Conservation (phyloP, 1,140 invertebrate species). For the Rhynchophorus ferrugineus region DNA sequence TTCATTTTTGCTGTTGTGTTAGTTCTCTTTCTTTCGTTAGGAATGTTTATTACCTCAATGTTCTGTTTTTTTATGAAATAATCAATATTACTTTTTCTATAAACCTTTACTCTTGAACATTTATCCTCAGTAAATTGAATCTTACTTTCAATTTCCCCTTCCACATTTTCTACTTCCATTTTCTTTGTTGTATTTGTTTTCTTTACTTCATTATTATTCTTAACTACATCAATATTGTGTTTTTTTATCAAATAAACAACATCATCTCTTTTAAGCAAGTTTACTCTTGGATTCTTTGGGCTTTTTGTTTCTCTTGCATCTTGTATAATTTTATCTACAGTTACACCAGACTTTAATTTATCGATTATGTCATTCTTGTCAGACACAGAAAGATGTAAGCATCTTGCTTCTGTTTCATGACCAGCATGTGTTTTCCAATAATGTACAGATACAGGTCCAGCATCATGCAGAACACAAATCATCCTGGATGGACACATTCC, state of each 20-base stretch:
- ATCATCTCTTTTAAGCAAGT: background rate
- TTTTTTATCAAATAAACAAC: background rate
- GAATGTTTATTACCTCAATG: background rate
- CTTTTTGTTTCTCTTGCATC: background rate
- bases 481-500: background rate
- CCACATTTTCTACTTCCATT: too few species aligned
- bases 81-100: background rate
- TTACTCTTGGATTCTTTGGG: background rate
- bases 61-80: background rate
- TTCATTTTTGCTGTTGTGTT: too few species aligned
- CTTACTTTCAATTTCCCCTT: too few species aligned
- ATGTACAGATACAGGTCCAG: background rate
- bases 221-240: background rate
- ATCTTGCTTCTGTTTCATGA: background rate
- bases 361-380: background rate
- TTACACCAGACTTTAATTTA: background rate
- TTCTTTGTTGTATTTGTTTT: too few species aligned
- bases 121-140: too few species aligned
- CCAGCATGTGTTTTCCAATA: background rate
- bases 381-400: background rate
- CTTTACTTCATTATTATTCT: slow-evolving; percentile 40
- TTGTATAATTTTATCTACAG: background rate
- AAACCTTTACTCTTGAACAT: too few species aligned
- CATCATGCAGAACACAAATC: background rate
- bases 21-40: slow-evolving; percentile 44